Conservation (phyloP, 2,888 invertebrate species). For the Sarcophaga rosellei region DNA sequence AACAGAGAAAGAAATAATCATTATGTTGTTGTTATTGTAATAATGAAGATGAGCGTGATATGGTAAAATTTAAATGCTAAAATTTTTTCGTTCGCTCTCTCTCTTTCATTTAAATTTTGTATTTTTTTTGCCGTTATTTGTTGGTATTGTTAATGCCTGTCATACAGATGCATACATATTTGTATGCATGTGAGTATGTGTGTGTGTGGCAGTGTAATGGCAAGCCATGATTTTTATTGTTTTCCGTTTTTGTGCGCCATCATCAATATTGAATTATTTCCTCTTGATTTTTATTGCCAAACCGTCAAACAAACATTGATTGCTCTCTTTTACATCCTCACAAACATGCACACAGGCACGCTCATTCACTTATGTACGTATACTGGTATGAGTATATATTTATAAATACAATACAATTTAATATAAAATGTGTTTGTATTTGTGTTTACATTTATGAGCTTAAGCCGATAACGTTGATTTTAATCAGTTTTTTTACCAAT, state of each 20-base stretch:
- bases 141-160: neutral
- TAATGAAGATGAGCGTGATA: neutral
- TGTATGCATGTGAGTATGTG: neutral
- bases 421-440: neutral
- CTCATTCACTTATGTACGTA: neutral
- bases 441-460: neutral
- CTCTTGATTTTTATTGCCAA: slow-evolving; percentile 63
- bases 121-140: neutral
- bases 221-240: slow-evolving; percentile 66
- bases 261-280: slow-evolving; percentile 68
- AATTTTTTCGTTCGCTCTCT: slow-evolving; percentile 1
- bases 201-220: slow-evolving; percentile 25
- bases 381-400: neutral
- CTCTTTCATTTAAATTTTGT: neutral
- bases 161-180: neutral
- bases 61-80: slow-evolving; percentile 42
- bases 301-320: slow-evolving; percentile 55
- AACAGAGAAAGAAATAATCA: slow-evolving; percentile 68
- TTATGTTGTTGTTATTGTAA: slow-evolving; percentile 18
- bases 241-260: slow-evolving; percentile 65
- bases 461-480: slow-evolving; percentile 58
- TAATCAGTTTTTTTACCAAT: slow-evolving; percentile 55
- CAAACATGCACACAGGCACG: neutral
- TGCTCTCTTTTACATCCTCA: slow-evolving; percentile 8
- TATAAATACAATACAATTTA: neutral